These are phyloP conservation scores for Eudyptes chrysolophus DNA, from an alignment of 2,113 vertebrate species.

Conservation along the genomic window DNA sequence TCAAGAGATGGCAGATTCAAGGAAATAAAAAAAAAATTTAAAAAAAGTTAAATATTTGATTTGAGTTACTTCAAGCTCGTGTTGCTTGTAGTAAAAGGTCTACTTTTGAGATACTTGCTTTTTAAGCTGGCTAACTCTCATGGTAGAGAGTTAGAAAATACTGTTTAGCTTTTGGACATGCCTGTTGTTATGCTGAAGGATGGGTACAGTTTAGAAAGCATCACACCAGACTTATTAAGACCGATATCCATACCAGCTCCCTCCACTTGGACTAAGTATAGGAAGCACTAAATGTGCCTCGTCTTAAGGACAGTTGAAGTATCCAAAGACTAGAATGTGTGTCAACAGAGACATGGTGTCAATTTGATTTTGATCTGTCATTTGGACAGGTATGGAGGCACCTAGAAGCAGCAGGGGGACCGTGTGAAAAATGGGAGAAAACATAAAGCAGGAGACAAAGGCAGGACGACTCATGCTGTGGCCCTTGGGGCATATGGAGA, in stretches of 20 bases:
- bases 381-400: background rate
- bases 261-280: background rate
- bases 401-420: background rate
- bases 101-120: background rate
- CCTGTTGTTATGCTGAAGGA: background rate
- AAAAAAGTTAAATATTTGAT: background rate
- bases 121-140: background rate
- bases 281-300: background rate
- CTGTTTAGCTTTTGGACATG: background rate
- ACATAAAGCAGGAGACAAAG: background rate
- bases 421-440: background rate
- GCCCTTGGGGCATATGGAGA: fast-evolving
- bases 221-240: background rate
- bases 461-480: fast-evolving
- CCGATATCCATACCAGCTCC: background rate
- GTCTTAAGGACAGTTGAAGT: background rate
- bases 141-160: background rate
- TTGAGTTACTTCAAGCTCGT: background rate
- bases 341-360: background rate
- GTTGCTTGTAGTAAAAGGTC: background rate
- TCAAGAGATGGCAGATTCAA: background rate
- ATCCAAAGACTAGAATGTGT: background rate
- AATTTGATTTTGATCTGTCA: background rate
- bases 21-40: background rate
- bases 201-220: background rate